Conservation (phyloP, 2,113 vertebrate genomes). For the Leiothrix lutea region DNA sequence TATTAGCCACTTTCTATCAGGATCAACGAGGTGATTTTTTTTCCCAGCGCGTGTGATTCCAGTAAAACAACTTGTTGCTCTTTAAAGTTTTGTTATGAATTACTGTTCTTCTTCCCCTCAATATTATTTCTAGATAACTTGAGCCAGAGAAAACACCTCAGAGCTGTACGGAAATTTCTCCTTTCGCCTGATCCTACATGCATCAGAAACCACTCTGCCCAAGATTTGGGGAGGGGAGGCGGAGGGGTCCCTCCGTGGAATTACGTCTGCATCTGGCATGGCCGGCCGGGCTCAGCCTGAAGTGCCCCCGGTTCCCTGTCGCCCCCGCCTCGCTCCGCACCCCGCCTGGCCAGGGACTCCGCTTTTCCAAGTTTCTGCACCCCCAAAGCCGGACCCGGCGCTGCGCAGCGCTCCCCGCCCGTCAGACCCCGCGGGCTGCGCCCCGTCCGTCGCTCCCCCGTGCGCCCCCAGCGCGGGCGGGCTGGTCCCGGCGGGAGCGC, state of each 20-base stretch:
- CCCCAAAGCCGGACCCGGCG: neutral
- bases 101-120: slow-evolving; percentile 3
- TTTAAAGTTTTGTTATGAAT: slow-evolving; percentile 33
- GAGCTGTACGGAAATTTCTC: neutral
- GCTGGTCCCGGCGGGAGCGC: neutral
- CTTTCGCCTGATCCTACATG: neutral
- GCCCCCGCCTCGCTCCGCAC: neutral
- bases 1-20: neutral
- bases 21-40: neutral
- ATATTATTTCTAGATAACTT: slow-evolving; percentile 30
- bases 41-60: neutral
- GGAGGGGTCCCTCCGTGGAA: neutral
- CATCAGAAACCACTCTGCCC: neutral
- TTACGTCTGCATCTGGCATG: neutral
- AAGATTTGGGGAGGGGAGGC: neutral
- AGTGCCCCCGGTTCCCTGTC: neutral
- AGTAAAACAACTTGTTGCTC: slow-evolving; percentile 29
- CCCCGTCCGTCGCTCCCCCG: neutral
- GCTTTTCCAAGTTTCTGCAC: neutral
- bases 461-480: neutral
- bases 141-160: slow-evolving; percentile 48
- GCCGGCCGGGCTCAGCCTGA: neutral
- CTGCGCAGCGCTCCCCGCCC: neutral
- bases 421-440: neutral
- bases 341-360: neutral